These are phyloP conservation scores for Neotoma lepida DNA, from an alignment of 2,113 vertebrate genomes.

Conservation along the genomic window DNA sequence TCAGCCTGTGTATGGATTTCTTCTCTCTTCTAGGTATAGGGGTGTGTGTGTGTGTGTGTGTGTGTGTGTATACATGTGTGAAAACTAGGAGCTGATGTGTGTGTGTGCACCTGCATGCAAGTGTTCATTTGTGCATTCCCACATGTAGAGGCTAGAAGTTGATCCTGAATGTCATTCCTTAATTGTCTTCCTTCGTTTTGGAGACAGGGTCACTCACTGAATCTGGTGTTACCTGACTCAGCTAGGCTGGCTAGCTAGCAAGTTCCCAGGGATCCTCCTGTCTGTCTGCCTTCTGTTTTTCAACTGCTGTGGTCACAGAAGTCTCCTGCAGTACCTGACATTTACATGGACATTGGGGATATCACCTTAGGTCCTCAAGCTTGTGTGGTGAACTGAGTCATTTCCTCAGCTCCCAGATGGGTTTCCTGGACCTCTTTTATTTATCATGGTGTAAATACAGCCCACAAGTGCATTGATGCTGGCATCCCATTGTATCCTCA, in stretches of 20 bases:
- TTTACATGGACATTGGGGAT: not conserved
- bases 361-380: not conserved
- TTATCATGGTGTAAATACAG: slow-evolving; percentile 47
- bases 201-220: not conserved
- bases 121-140: too few relatives aligned
- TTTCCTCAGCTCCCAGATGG: not conserved
- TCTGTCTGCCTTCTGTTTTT: too few relatives aligned
- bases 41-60: not conserved
- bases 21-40: not conserved
- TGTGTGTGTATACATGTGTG: not conserved
- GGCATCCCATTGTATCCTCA: not conserved
- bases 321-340: not conserved
- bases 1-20: not conserved
- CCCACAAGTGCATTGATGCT: slow-evolving; percentile 15
- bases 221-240: not conserved
- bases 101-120: not conserved
- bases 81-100: not conserved
- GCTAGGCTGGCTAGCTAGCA: not conserved
- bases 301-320: not conserved
- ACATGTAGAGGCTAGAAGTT: not conserved
- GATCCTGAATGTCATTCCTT: too few relatives aligned
- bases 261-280: not conserved
- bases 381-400: not conserved
- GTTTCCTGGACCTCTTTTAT: slow-evolving; percentile 33
- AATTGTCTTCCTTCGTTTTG: not conserved